Percentiles rank a stretch among this genome's conserved stretches.
Conservation (phyloP, 2,888 invertebrate genomes). For the Andrena trimmerana region DNA sequence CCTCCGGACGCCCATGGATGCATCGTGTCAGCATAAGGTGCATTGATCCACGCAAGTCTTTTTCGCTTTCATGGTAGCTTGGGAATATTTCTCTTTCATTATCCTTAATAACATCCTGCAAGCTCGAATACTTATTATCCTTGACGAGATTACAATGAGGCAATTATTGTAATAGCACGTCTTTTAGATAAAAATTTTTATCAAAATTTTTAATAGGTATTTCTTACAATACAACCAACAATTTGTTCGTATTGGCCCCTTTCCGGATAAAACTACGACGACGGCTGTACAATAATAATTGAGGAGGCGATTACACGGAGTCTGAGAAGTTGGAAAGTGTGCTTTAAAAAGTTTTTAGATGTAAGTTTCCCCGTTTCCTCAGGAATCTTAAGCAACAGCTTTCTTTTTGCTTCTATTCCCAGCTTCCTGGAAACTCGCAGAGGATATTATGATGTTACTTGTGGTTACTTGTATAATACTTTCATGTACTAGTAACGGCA, state of each 20-base stretch:
- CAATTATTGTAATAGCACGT: background rate
- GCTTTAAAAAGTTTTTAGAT: conserved; percentile 38
- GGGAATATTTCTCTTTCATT: too few species aligned
- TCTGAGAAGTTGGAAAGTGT: conserved; percentile 32
- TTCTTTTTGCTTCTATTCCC: conserved; percentile 1
- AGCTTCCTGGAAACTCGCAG: background rate
- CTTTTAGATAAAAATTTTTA: background rate
- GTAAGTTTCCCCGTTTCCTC: conserved; percentile 35
- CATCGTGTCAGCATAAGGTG: background rate
- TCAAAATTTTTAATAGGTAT: background rate
- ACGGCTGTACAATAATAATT: conserved; percentile 40
- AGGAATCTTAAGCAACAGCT: conserved; percentile 31
- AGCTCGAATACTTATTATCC: background rate
- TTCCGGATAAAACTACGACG: background rate
- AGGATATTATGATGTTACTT: conserved; percentile 11
- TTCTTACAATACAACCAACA: conserved; percentile 3
- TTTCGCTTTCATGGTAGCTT: too few species aligned
- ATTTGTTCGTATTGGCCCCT: background rate
- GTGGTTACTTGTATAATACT: background rate
- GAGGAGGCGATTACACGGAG: conserved; percentile 28
- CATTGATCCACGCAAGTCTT: background rate
- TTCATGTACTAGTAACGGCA: background rate
- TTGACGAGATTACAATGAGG: background rate
- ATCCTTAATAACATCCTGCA: too few species aligned
- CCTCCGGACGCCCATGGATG: too few species aligned